Conservation (phyloP, 1,140 invertebrate species). For the Archivesica marissinica region DNA sequence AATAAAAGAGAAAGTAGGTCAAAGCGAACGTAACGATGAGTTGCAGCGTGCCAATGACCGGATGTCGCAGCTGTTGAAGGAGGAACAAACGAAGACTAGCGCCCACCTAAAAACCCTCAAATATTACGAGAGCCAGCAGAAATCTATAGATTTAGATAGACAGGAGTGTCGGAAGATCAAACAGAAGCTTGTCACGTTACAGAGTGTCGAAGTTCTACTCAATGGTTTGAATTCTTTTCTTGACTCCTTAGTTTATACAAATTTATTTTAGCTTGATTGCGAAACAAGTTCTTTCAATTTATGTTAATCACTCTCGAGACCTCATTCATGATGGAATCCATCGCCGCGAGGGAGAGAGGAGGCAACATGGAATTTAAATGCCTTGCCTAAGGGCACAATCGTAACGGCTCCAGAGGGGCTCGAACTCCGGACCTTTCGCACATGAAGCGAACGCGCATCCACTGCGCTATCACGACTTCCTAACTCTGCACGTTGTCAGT, state of each 20-base stretch:
- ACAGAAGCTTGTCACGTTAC: slow-evolving; percentile 51
- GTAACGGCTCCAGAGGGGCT: too few species aligned
- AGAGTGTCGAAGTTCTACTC: slow-evolving; percentile 43
- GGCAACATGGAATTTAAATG: too few species aligned
- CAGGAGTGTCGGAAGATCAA: slow-evolving; percentile 45
- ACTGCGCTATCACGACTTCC: too few species aligned
- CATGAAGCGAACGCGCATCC: too few species aligned
- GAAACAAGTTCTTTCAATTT: too few species aligned
- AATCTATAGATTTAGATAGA: slow-evolving; percentile 41
- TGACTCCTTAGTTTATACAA: background rate
- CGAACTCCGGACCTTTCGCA: too few species aligned
- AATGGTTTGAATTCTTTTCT: slow-evolving; percentile 41
- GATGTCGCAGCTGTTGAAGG: slow-evolving; percentile 7
- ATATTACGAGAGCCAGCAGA: slow-evolving; percentile 57
- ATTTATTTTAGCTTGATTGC: too few species aligned
- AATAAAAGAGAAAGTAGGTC: background rate
- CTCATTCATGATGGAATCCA: too few species aligned
- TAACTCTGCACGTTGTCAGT: too few species aligned
- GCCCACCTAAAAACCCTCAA: slow-evolving; percentile 48
- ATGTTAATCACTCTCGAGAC: too few species aligned
- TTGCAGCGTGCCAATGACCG: background rate
- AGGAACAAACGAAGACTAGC: slow-evolving; percentile 49
- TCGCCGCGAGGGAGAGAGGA: too few species aligned
- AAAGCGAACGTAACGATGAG: background rate
- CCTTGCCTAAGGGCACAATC: too few species aligned